These are phyloP conservation scores for Erynnis tages DNA, from an alignment of 2,888 invertebrate species.

Conservation along the genomic window DNA sequence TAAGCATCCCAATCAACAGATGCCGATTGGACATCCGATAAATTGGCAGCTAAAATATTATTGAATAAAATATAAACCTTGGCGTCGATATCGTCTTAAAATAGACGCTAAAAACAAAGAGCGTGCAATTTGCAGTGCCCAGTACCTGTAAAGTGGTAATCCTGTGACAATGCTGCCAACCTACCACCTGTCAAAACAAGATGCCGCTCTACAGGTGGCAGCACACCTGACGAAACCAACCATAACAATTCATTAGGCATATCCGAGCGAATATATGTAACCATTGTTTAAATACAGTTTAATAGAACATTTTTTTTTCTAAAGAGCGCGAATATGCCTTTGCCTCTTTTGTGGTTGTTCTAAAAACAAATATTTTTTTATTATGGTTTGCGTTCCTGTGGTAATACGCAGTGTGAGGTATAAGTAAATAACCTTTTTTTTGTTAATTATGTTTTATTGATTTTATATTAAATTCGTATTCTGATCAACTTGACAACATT, in stretches of 20 bases:
- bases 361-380: slow-evolving; percentile 1
- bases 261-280: slow-evolving; percentile 31
- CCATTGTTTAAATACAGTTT: slow-evolving; percentile 28
- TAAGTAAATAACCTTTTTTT: background rate
- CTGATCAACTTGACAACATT: too few relatives aligned
- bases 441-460: too few relatives aligned
- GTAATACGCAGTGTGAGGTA: too few relatives aligned
- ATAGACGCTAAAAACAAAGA: slow-evolving; percentile 42
- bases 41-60: slow-evolving; percentile 24
- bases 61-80: slow-evolving; percentile 22
- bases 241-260: slow-evolving; percentile 33
- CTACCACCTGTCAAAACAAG: slow-evolving; percentile 76
- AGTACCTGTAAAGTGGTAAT: slow-evolving; percentile 32
- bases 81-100: slow-evolving; percentile 29
- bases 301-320: slow-evolving; percentile 24
- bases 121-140: slow-evolving; percentile 35
- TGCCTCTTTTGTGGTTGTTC: background rate
- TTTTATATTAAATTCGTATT: too few relatives aligned
- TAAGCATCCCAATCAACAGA: slow-evolving; percentile 21
- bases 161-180: slow-evolving; percentile 40
- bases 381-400: too few relatives aligned
- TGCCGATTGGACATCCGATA: slow-evolving; percentile 19
- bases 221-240: slow-evolving; percentile 55
- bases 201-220: slow-evolving; percentile 59
- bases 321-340: slow-evolving; percentile 12